Percentiles rank a stretch among this genome's conserved stretches.
Evolutionary conservation across 2,797 vertebrate genomes (phyloP).

Genomic region (Kryptopterus vitreolus): DNA sequence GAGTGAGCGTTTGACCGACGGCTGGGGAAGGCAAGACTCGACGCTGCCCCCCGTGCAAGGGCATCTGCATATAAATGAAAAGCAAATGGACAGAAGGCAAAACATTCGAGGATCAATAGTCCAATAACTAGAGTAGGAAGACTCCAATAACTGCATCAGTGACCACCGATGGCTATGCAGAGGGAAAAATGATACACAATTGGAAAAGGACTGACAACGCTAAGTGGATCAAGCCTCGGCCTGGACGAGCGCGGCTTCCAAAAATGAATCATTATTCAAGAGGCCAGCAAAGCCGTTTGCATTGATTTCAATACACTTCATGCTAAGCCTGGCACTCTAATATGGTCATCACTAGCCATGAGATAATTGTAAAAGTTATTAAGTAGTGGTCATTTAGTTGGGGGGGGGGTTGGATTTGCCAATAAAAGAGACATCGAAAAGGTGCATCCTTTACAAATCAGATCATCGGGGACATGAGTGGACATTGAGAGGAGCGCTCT

Average conservation of each 20-base stretch:
- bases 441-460: conserved; percentile 75
- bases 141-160: conserved; percentile 81
- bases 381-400: conserved; percentile 65
- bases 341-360: conserved; percentile 62
- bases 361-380: conserved; percentile 74
- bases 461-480: conserved; percentile 62
- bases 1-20: conserved; percentile 39
- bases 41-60: conserved; percentile 67
- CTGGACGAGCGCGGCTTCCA: conserved; percentile 30
- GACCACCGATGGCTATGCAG: conserved; percentile 76
- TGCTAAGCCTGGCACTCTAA: conserved; percentile 71
- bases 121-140: conserved; percentile 80
- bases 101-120: conserved; percentile 75
- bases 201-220: conserved; percentile 41
- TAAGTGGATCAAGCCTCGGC: conserved; percentile 56
- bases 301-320: conserved; percentile 74
- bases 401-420: conserved; percentile 63
- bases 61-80: conserved; percentile 82
- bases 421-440: conserved; percentile 70
- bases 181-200: conserved; percentile 66
- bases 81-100: conserved; percentile 78
- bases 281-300: conserved; percentile 36
- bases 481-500: conserved; percentile 52
- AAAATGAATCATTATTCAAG: conserved; percentile 58
- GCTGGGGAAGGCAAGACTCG: conserved; percentile 48